These are phyloP conservation scores for Climacteris rufus DNA, from an alignment of 2,113 vertebrate species.

Conservation along the genomic window DNA sequence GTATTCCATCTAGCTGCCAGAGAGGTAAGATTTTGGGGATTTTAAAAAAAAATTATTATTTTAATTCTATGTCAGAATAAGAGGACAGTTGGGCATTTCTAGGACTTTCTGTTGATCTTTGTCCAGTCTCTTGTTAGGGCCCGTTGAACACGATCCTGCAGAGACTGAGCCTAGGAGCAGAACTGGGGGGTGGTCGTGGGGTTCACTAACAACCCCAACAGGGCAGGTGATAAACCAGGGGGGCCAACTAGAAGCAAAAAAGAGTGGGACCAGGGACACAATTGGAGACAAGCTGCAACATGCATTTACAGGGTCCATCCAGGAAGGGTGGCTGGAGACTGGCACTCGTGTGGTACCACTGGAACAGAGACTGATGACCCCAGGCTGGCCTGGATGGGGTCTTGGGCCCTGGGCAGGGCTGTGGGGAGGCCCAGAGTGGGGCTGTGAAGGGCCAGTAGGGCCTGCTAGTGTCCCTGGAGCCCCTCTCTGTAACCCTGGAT, in stretches of 20 bases:
- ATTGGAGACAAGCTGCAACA: background rate
- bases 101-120: background rate
- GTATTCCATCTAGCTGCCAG: background rate
- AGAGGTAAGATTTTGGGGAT: background rate
- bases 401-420: background rate
- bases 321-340: background rate
- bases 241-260: background rate
- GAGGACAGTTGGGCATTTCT: background rate
- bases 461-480: background rate
- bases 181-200: background rate
- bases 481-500: background rate
- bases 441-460: background rate
- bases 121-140: background rate
- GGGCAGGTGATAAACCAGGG: background rate
- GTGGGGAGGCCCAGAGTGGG: background rate
- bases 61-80: background rate
- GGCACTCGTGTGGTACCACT: fast-evolving
- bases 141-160: background rate
- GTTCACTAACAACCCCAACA: background rate
- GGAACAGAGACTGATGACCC: background rate
- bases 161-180: background rate
- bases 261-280: background rate
- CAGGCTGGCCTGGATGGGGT: background rate
- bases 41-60: background rate
- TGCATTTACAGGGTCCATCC: background rate